Conservation (phyloP, 2,797 vertebrate genomes). For the Emys orbicularis region DNA sequence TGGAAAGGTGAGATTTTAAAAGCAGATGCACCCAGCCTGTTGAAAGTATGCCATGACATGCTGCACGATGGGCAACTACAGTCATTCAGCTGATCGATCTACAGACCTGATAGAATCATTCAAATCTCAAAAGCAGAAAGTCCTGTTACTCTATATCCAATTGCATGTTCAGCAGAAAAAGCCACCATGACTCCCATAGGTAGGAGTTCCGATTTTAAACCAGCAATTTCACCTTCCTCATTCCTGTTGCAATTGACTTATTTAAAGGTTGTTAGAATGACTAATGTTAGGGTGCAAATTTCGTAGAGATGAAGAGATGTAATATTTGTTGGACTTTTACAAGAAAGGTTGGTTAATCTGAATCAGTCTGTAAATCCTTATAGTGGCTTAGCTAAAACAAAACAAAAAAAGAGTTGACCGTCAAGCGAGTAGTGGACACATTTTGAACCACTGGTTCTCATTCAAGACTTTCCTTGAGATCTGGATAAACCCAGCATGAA, state of each 20-base stretch:
- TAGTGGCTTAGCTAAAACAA: background rate
- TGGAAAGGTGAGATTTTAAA: background rate
- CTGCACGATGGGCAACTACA: accelerated
- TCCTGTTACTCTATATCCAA: background rate
- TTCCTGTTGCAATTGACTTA: background rate
- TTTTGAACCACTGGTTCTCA: background rate
- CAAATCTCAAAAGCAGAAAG: background rate
- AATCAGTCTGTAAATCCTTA: background rate
- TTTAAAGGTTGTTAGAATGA: background rate
- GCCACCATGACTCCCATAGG: background rate
- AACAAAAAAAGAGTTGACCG: accelerated
- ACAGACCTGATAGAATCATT: background rate
- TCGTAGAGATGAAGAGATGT: background rate
- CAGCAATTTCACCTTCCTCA: background rate
- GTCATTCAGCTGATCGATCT: background rate
- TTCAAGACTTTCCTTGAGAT: background rate
- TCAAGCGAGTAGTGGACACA: accelerated
- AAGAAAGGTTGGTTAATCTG: background rate
- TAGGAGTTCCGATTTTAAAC: background rate
- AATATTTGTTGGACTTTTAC: background rate
- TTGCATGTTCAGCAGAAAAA: background rate
- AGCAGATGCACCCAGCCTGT: background rate
- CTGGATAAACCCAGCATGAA: conserved; percentile 21
- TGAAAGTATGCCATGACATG: background rate
- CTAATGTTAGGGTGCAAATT: background rate